phyloP scores from a whole-genome alignment of 2,113 vertebrate genomes.

The Xyrauchen texanus region DNA sequence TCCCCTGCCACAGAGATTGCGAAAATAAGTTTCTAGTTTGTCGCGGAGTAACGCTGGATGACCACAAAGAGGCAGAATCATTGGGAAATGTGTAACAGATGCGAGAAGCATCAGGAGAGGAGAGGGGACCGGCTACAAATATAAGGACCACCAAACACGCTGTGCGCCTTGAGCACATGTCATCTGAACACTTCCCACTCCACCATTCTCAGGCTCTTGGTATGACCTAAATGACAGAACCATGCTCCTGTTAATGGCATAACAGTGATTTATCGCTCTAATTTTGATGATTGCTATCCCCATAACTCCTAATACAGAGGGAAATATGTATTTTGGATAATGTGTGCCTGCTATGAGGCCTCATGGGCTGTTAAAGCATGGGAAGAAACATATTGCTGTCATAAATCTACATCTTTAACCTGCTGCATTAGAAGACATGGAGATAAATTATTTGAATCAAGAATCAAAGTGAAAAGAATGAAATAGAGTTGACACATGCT shows the following conservation, averaged over 20 bases:
- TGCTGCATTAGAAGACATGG: constrained; percentile 65
- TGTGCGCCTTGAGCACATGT: constrained; percentile 34
- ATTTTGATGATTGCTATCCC: constrained; percentile 75
- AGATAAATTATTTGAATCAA: constrained; percentile 55
- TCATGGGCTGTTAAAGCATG: constrained; percentile 75
- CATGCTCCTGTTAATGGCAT: constrained; percentile 76
- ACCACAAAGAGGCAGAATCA: constrained; percentile 79
- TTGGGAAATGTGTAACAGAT: constrained; percentile 74
- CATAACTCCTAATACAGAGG: constrained; percentile 75
- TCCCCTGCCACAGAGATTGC: constrained; percentile 79
- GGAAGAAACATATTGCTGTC: constrained; percentile 77
- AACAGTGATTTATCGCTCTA: constrained; percentile 80
- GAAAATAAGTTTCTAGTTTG: constrained; percentile 82
- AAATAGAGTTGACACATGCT: constrained; percentile 61
- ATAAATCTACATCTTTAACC: constrained; percentile 78
- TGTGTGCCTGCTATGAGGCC: constrained; percentile 66
- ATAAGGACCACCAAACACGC: constrained; percentile 64
- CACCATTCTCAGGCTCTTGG: constrained; percentile 71
- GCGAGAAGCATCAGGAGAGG: constrained; percentile 59
- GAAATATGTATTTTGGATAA: constrained; percentile 78
- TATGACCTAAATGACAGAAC: constrained; percentile 76
- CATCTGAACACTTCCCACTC: constrained; percentile 38
- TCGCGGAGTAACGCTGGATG: constrained; percentile 78
- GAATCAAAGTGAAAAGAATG: constrained; percentile 60
- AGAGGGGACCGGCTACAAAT: constrained; percentile 50